Evolutionary conservation across 2,113 vertebrate genomes (phyloP), one percentile per base, ranked within the genome.

Genomic region (Malurus alboscapulatus): DNA sequence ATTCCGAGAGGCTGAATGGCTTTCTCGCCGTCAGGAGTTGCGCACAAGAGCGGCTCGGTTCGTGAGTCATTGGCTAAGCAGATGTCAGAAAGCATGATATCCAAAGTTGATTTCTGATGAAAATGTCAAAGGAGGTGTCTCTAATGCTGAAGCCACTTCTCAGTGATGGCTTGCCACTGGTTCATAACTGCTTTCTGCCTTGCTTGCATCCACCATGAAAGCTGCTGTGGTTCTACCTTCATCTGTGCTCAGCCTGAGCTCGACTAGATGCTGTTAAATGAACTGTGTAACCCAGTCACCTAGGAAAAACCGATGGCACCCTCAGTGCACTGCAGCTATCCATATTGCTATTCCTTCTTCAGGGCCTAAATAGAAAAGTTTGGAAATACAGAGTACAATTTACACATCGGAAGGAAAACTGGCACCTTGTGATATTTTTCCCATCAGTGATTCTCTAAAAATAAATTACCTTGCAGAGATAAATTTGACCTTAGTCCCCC

Each of bases 21-120:
- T 86, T 85, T 77, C 51, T 84, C 69, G 92, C 65, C 55, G 0
- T 68, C 55, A 67, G 88, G 75, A 84, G 81, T 20, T 38, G 7
- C 2, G 0, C 32, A 29, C 13, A 7, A 89, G 73, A 95, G 55
- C 14, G 12, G 42, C 19, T 86, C 90, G 47, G 67, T 79, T 92
- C 74, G 42, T 47, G 79, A 96, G 75, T 86, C 88, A 74, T 3
- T 84, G 92, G 79, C 68, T 90, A 88, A 80, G 63, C 88, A 93
- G 72, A 92, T 67, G 85, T 90, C 88, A 95, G 72, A 83, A 90
- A 83, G 72, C 26, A 63, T 90, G 88, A 90, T 44, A 83, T 62
- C 44, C 62, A 30, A 80, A 92, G 79, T 44, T 90, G 87, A 86
- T 84, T 92, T 92, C 79, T 92, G 96, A 96, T 95, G 79, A 83